Evolutionary conservation across 2,797 vertebrate species (phyloP).

Genomic region (Florisuga fusca): DNA sequence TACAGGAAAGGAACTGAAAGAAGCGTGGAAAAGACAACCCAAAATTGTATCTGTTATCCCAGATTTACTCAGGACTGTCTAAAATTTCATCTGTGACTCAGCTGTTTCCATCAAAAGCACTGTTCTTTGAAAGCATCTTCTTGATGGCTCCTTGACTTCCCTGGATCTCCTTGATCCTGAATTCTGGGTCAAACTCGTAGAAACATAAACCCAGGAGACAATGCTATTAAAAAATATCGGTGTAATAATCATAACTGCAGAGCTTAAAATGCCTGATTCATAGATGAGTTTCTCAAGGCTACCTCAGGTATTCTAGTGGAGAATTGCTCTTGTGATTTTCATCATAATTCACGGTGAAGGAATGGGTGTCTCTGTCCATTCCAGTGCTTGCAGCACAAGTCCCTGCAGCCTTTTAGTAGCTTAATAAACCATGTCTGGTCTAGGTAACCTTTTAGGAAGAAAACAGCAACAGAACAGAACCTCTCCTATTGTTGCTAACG

Average conservation of each 20-base stretch:
- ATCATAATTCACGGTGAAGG: not conserved
- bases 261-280: not conserved
- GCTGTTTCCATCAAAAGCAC: not conserved
- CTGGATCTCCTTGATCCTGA: not conserved
- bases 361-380: not conserved
- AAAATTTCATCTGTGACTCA: not conserved
- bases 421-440: not conserved
- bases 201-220: not conserved
- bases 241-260: not conserved
- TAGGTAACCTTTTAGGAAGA: slow-evolving; percentile 5
- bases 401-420: slow-evolving; percentile 8
- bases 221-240: not conserved
- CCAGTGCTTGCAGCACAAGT: not conserved
- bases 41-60: not conserved
- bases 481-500: not conserved
- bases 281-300: not conserved
- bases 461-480: not conserved
- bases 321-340: not conserved
- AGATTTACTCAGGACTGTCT: not conserved
- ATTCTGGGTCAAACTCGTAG: not conserved
- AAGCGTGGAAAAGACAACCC: not conserved
- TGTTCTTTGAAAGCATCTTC: not conserved
- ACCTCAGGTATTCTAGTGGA: not conserved
- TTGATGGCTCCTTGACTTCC: not conserved
- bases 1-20: not conserved